phyloP scores from a whole-genome alignment of 2,888 invertebrate species.

The Eristalis arbustorum region DNA sequence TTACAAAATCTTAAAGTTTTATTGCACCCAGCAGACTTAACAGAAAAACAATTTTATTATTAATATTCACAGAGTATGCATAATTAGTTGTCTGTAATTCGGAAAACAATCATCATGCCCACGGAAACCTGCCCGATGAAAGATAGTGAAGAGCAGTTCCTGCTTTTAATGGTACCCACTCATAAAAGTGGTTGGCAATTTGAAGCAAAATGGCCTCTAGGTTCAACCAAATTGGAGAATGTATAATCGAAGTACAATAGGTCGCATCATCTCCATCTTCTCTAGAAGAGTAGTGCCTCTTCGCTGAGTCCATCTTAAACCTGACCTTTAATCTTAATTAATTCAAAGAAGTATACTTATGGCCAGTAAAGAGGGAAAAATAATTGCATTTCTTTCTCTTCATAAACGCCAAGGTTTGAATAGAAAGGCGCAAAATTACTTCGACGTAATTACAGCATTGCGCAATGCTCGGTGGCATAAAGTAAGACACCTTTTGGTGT shows the following conservation, averaged over 20 bases:
- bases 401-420: conserved; percentile 28
- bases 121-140: not conserved
- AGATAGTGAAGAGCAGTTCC: conserved; percentile 16
- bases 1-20: not conserved
- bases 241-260: conserved; percentile 24
- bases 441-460: not conserved
- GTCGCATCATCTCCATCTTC: conserved; percentile 10
- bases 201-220: conserved; percentile 36
- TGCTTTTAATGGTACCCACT: conserved; percentile 12
- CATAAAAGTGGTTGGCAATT: conserved; percentile 13
- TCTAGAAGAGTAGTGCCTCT: conserved; percentile 11
- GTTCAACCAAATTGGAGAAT: conserved; percentile 30
- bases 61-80: not conserved
- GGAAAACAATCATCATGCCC: not conserved
- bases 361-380: conserved; percentile 22
- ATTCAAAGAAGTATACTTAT: conserved; percentile 21
- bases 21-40: not conserved
- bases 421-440: conserved; percentile 30
- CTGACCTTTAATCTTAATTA: conserved; percentile 42
- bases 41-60: not conserved
- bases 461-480: not conserved
- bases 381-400: conserved; percentile 31
- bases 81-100: not conserved
- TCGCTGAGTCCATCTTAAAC: conserved; percentile 25
- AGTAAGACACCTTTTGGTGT: not conserved